phyloP scores from a whole-genome alignment of 2,113 vertebrate genomes.

The Anguilla japonica region DNA sequence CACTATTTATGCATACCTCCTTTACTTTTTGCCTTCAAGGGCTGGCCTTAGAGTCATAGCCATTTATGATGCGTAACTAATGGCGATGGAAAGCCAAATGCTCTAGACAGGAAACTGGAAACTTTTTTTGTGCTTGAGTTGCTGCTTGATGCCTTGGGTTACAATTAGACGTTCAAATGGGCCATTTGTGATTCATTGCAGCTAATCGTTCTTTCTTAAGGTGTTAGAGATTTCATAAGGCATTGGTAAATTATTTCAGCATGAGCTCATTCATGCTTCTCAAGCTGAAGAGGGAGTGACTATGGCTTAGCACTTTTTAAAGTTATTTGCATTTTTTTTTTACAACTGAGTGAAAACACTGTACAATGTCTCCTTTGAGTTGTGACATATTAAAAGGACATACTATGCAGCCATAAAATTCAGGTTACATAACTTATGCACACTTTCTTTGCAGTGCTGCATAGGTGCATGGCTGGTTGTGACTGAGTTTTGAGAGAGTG shows the following conservation, averaged over 20 bases:
- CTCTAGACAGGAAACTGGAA: conserved; percentile 66
- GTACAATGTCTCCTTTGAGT: background rate
- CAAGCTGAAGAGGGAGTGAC: conserved; percentile 1
- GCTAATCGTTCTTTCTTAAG: conserved; percentile 73
- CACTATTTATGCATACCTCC: conserved; percentile 17
- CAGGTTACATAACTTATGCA: background rate
- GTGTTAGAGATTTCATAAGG: conserved; percentile 70
- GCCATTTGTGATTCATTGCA: conserved; percentile 78
- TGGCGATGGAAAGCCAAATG: conserved; percentile 65
- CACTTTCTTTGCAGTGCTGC: background rate
- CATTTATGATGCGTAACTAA: conserved; percentile 82
- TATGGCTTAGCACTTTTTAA: background rate
- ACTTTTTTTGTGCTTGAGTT: conserved; percentile 66
- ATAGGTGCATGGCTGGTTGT: background rate
- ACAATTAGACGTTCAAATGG: conserved; percentile 80
- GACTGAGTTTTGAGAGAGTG: background rate
- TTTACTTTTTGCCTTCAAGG: conserved; percentile 59
- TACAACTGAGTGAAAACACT: background rate
- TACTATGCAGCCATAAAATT: background rate
- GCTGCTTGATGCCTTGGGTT: conserved; percentile 74
- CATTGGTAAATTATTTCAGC: conserved; percentile 70
- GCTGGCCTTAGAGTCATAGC: conserved; percentile 64
- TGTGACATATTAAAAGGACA: background rate
- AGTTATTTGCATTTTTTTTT: background rate
- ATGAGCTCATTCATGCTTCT: conserved; percentile 63